Evolutionary conservation across 2,797 vertebrate genomes (phyloP).

Genomic region (Oreortyx pictus): DNA sequence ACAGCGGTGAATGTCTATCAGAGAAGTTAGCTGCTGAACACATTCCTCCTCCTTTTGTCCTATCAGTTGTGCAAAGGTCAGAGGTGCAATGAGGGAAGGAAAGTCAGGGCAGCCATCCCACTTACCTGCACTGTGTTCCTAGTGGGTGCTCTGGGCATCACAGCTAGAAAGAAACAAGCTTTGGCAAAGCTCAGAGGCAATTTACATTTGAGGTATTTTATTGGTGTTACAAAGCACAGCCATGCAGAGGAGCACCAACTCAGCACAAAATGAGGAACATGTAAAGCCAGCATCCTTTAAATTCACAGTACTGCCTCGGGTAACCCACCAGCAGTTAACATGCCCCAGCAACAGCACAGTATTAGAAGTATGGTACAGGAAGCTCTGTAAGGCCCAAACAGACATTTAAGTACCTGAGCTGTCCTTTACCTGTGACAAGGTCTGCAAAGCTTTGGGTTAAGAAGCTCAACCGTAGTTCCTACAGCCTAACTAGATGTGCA

Average conservation of each 20-base stretch:
- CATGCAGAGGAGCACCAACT: neutral
- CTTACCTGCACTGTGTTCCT: neutral
- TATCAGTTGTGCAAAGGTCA: neutral
- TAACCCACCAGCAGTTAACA: neutral
- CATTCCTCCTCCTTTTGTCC: neutral
- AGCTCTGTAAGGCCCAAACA: neutral
- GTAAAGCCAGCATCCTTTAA: neutral
- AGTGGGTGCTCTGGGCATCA: neutral
- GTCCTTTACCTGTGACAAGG: neutral
- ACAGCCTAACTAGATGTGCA: neutral
- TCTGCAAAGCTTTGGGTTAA: neutral
- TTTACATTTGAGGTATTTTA: neutral
- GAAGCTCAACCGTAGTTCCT: neutral
- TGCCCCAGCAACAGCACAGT: neutral
- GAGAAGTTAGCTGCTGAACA: neutral
- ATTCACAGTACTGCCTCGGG: neutral
- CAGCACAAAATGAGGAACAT: accelerated
- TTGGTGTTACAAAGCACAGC: neutral
- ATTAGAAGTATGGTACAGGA: neutral
- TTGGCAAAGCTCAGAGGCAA: neutral
- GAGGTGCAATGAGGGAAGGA: neutral
- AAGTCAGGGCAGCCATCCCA: neutral
- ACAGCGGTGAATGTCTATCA: accelerated
- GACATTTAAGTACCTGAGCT: neutral
- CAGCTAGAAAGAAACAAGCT: neutral